Conservation (phyloP, 2,797 vertebrate genomes). For the Jordanella pulchra region DNA sequence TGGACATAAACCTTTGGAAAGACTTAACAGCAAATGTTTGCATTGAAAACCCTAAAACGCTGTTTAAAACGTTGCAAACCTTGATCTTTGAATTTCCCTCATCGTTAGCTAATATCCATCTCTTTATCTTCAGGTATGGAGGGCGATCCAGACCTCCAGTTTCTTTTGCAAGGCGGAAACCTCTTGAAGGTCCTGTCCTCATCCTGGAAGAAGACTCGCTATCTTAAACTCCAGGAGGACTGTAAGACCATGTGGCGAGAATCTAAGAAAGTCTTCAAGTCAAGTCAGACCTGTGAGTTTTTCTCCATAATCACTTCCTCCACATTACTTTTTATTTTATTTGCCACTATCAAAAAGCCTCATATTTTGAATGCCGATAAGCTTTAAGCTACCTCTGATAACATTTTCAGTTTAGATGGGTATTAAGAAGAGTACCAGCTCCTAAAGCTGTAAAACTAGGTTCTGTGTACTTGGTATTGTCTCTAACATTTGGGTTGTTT, state of each 20-base stretch:
- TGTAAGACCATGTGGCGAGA: constrained; percentile 95
- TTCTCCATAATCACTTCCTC: constrained; percentile 2
- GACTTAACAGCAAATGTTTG: not conserved
- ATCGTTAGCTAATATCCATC: not conserved
- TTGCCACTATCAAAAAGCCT: not conserved
- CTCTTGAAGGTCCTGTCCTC: constrained; percentile 91
- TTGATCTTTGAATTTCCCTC: not conserved
- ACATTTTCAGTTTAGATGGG: not conserved
- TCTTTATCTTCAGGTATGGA: constrained; percentile 85
- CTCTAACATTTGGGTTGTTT: not conserved
- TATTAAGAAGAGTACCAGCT: constrained; percentile 14
- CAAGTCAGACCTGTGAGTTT: constrained; percentile 90
- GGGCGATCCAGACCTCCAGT: constrained; percentile 86
- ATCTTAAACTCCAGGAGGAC: constrained; percentile 92
- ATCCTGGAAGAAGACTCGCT: constrained; percentile 89
- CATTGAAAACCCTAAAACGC: not conserved
- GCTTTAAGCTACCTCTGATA: not conserved
- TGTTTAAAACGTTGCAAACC: not conserved
- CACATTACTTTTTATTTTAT: not conserved
- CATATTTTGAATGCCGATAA: not conserved
- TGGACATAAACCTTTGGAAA: too few species aligned
- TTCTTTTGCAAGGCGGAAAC: constrained; percentile 87
- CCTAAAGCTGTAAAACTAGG: constrained; percentile 19
- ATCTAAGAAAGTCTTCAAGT: constrained; percentile 85
- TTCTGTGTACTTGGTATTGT: constrained; percentile 21